Base-by-base conservation (phyloP, 1,140 invertebrate genomes). In the Drosophila carrolli region DNA sequence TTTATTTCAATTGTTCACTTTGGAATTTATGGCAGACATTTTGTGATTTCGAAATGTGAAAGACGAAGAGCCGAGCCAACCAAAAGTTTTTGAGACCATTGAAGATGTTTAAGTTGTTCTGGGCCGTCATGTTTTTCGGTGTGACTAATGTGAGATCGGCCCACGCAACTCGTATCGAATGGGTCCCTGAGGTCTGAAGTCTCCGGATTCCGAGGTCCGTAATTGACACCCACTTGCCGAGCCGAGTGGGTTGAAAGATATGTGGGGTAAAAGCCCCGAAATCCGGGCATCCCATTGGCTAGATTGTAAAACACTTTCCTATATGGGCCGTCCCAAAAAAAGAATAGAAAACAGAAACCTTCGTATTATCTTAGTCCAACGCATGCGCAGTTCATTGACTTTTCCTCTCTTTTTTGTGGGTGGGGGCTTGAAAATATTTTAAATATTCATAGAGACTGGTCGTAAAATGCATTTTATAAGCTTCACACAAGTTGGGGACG, bases 1-100 rank as follows among this genome's bases (percentile, higher is more conserved):
- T 89, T 89, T 89, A 89, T 89, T 89, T 89, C 85, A 89, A 89
- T 89, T 89, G 85, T 89, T 90, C 77, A 84, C 84, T 90, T 89
- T 90, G 84, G 84, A 90, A 89, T 88, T 88, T 89, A 88, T 88
- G 72, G 84, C 81, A 88, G 84, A 88, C 84, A 89, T 88, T 88
- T 83, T 88, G 83, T 88, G 84, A 83, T 88, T 89, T 88, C 85
- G 73, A 89, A 88, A 88, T 88, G 76, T 70, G 63, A 44, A 80
- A 78, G 73, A 62, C 75, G 70, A 88, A 77, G 50, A 50, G 29
- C 50, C 23, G 16, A 66, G 57, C 51, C n/a, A 14, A 48, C 44
- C 57, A 51, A 14, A 40, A 63, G 10, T 47, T 27, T 67, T 41
- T n/a, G 40, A 66, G 40, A 40, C 61, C 70, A 40, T 43, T 61